phyloP scores from a whole-genome alignment of 2,888 invertebrate genomes.

The Tetragonisca angustula region DNA sequence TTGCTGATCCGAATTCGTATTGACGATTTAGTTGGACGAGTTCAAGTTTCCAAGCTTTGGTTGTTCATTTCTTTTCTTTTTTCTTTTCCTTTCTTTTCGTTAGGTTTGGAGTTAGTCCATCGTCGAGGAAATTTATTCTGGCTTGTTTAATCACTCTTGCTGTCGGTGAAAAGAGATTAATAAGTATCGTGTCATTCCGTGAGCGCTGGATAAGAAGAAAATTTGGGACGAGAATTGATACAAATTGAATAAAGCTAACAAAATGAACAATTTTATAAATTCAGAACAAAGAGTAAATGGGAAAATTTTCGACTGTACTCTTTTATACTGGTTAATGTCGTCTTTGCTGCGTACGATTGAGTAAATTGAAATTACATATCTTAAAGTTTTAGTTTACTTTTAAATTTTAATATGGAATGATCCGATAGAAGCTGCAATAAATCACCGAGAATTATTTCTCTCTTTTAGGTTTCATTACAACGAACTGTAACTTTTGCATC shows the following conservation, averaged over 20 bases:
- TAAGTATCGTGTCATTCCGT: background rate
- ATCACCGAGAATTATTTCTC: no score
- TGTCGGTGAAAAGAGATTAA: background rate
- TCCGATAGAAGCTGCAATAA: background rate
- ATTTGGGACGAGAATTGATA: background rate
- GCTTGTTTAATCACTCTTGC: background rate
- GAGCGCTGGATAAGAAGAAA: background rate
- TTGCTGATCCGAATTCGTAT: background rate
- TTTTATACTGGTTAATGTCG: background rate
- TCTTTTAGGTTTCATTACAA: no score
- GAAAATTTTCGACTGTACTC: background rate
- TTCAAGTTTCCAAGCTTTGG: background rate
- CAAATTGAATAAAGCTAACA: no score
- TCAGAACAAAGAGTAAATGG: background rate
- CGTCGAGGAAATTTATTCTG: slow-evolving; percentile 2
- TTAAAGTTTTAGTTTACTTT: background rate
- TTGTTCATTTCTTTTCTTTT: background rate
- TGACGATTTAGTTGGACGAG: background rate
- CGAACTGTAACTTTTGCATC: no score
- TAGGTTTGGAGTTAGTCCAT: background rate
- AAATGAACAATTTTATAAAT: background rate
- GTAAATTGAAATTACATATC: background rate
- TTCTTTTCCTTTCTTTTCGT: background rate
- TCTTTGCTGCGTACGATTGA: background rate
- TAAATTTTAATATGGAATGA: background rate